phyloP scores from a whole-genome alignment of 2,888 invertebrate genomes.

The Rotaria sp. region DNA sequence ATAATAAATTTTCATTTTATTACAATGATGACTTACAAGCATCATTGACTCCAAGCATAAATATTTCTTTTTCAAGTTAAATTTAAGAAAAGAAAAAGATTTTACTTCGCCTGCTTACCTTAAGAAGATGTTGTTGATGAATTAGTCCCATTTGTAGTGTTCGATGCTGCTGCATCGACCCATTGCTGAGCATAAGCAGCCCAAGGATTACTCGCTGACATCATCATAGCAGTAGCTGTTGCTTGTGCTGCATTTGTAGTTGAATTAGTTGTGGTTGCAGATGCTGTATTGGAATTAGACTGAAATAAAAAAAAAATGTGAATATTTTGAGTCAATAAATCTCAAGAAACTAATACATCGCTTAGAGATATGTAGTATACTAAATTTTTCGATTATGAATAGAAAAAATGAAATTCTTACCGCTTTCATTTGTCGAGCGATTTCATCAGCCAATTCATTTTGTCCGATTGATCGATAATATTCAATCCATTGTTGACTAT shows the following conservation, averaged over 20 bases:
- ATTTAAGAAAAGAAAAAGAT: not conserved
- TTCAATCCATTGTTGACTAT: constrained; percentile 40
- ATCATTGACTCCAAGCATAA: not conserved
- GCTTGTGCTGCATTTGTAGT: not conserved
- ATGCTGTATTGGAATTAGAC: not conserved
- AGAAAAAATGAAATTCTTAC: not conserved
- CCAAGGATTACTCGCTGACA: constrained; percentile 15
- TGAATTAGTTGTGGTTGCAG: not conserved
- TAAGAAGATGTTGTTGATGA: not conserved
- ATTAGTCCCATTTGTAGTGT: not conserved
- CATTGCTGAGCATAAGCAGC: not conserved
- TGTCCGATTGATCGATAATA: constrained; percentile 39
- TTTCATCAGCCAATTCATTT: constrained; percentile 38
- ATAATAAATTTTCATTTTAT: not conserved
- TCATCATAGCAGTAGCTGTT: not conserved
- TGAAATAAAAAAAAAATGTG: not conserved
- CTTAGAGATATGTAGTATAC: too few relatives aligned
- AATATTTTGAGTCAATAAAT: too few relatives aligned
- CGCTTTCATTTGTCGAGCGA: constrained; percentile 32
- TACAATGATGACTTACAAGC: not conserved
- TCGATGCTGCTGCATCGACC: not conserved
- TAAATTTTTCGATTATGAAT: too few relatives aligned
- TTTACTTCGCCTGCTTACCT: not conserved
- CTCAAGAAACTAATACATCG: too few relatives aligned
- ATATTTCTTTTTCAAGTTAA: not conserved